These are phyloP conservation scores for Psittacus erithacus DNA, from an alignment of 2,113 vertebrate genomes.

Conservation along the genomic window DNA sequence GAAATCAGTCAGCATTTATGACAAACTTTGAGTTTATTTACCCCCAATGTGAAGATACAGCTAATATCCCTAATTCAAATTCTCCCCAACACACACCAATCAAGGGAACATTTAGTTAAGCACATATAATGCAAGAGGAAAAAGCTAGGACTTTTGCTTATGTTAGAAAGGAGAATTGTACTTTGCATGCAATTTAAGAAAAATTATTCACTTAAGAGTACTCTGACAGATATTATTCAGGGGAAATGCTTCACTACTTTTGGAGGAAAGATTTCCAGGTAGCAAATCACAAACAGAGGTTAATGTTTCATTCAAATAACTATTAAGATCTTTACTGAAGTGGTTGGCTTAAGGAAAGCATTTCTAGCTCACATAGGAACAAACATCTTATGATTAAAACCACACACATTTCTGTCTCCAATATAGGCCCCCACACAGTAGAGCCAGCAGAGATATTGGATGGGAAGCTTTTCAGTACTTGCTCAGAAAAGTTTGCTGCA, in stretches of 20 bases:
- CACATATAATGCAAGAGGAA: not conserved
- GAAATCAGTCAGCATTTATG: not conserved
- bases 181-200: not conserved
- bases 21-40: not conserved
- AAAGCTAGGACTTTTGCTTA: not conserved
- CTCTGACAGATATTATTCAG: not conserved
- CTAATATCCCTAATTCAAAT: not conserved
- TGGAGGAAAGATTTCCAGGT: not conserved
- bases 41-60: not conserved
- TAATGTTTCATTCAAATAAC: not conserved
- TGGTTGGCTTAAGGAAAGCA: not conserved
- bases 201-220: not conserved
- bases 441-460: conserved; percentile 79
- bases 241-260: not conserved
- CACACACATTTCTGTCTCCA: conserved; percentile 68
- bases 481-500: conserved; percentile 82
- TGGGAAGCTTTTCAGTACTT: conserved; percentile 83
- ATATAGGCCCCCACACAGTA: conserved; percentile 84
- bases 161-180: not conserved
- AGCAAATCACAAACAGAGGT: not conserved
- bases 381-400: conserved; percentile 79
- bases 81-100: not conserved
- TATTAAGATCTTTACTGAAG: not conserved
- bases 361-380: not conserved
- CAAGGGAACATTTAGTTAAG: not conserved